Percentiles rank a stretch among this genome's conserved stretches.
These are phyloP conservation scores for Euura saliciscinereae DNA, from an alignment of 1,140 invertebrate species.

Conservation along the genomic window DNA sequence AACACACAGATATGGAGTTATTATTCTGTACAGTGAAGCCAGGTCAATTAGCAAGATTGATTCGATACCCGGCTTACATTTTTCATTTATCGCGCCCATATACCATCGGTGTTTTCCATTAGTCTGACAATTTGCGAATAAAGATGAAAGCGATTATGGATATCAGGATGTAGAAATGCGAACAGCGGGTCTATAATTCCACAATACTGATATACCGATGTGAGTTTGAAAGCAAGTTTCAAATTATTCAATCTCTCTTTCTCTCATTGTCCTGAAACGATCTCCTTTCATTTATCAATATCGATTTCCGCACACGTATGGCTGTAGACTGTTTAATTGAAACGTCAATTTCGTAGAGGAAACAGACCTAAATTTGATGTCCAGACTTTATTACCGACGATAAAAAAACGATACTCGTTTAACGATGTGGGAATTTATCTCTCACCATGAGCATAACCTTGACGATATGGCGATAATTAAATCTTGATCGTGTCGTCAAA, in stretches of 20 bases:
- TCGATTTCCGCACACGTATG: not conserved
- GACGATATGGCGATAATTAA: not conserved
- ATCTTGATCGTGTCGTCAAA: not conserved
- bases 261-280: not conserved
- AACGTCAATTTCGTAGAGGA: not conserved
- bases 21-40: no score
- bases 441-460: not conserved
- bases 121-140: no score
- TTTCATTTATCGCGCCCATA: no score
- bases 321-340: not conserved
- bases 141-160: no score
- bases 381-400: not conserved
- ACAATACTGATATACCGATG: no score
- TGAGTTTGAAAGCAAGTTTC: not conserved
- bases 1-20: no score
- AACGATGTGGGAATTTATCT: not conserved
- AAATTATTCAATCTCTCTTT: not conserved
- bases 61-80: no score
- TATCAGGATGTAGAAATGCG: no score
- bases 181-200: no score
- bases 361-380: constrained; percentile 5
- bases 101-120: no score
- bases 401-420: not conserved
- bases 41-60: no score
- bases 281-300: not conserved